phyloP scores from a whole-genome alignment of 1,140 invertebrate species.

The Pogonus chalceus region DNA sequence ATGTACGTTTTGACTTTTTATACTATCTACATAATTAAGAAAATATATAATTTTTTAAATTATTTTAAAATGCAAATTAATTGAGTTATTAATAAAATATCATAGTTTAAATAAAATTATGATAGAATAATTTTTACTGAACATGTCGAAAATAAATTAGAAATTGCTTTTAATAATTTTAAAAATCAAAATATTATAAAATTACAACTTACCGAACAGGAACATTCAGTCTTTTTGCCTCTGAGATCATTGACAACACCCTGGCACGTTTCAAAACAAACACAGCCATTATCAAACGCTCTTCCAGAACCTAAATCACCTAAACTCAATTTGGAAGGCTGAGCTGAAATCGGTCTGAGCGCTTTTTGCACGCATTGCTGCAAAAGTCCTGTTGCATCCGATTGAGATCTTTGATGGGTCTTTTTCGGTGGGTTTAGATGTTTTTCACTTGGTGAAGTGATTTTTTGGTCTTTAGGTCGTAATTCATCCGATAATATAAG shows the following conservation, averaged over 20 bases:
- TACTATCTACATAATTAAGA: too few species aligned
- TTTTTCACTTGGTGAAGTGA: slow-evolving; percentile 21
- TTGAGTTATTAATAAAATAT: too few species aligned
- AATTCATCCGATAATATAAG: slow-evolving; percentile 82
- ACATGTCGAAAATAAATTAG: too few species aligned
- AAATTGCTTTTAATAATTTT: too few species aligned
- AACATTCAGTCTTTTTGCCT: slow-evolving; percentile 60
- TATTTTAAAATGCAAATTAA: too few species aligned
- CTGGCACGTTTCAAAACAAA: slow-evolving; percentile 55
- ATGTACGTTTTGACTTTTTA: too few species aligned
- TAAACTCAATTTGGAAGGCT: slow-evolving; percentile 54
- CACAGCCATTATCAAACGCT: slow-evolving; percentile 94
- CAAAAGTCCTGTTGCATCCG: slow-evolving; percentile 62
- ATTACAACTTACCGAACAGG: slow-evolving; percentile 53
- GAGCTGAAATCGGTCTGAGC: slow-evolving; percentile 32
- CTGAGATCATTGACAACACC: slow-evolving; percentile 65
- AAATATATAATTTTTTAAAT: too few species aligned
- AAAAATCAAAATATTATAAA: background rate
- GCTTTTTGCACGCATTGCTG: slow-evolving; percentile 10
- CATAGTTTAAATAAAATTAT: too few species aligned
- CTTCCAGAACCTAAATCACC: slow-evolving; percentile 88
- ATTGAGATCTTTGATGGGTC: slow-evolving; percentile 75
- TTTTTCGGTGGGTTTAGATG: slow-evolving; percentile 19
- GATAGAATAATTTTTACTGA: too few species aligned
- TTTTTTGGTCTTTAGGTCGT: slow-evolving; percentile 41